A percentile compares a stretch with the other conserved stretches of the same genome.
Conservation (phyloP, 2,113 vertebrate genomes). For the Thomomys bottae region DNA sequence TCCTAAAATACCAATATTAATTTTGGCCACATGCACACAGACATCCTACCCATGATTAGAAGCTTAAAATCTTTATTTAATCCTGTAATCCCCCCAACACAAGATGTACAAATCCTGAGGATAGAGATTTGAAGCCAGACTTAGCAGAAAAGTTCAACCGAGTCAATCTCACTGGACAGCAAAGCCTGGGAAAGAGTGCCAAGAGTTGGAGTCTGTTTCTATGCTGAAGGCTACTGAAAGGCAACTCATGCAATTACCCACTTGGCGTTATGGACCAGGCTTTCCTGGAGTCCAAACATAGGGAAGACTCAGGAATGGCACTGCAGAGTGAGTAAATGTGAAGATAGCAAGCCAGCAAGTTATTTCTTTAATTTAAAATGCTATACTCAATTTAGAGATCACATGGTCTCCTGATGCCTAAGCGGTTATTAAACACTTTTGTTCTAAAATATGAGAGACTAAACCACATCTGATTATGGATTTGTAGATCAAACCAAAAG, state of each 20-base stretch:
- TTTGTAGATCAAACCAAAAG: background rate
- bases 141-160: no score
- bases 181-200: background rate
- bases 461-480: background rate
- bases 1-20: constrained; percentile 19
- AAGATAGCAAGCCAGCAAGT: fast-evolving
- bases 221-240: background rate
- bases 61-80: background rate
- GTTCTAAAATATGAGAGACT: background rate
- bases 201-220: fast-evolving
- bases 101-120: no score
- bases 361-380: background rate
- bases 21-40: background rate
- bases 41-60: background rate
- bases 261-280: fast-evolving
- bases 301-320: fast-evolving
- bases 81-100: no score
- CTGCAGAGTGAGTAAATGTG: background rate
- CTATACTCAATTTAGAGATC: background rate
- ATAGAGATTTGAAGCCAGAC: no score
- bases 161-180: no score
- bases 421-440: background rate
- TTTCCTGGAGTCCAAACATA: fast-evolving
- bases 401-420: background rate
- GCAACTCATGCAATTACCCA: fast-evolving